These are phyloP conservation scores for Eriosoma lanigerum DNA, from an alignment of 1,140 invertebrate species.

Conservation along the genomic window DNA sequence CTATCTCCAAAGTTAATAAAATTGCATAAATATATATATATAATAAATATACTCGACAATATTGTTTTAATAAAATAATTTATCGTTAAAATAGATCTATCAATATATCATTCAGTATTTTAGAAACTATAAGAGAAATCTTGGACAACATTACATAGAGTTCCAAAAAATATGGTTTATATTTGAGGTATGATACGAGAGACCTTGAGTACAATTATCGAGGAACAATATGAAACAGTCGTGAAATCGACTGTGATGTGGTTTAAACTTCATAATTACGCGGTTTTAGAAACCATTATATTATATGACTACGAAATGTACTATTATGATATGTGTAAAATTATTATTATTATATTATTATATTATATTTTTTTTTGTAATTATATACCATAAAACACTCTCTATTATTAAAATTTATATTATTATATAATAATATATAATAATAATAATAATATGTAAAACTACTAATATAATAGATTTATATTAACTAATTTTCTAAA, in stretches of 20 bases:
- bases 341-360: no score
- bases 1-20: not conserved
- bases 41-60: not conserved
- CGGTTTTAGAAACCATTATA: constrained; percentile 39
- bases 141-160: not conserved
- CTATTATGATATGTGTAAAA: constrained; percentile 1
- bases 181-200: constrained; percentile 7
- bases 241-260: constrained; percentile 36
- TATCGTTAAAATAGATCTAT: not conserved
- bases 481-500: no score
- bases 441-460: no score
- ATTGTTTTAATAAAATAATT: not conserved
- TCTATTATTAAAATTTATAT: not conserved
- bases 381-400: not conserved
- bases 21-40: no score
- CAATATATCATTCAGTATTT: not conserved
- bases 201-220: constrained; percentile 28
- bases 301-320: not conserved
- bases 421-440: no score
- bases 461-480: no score
- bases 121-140: constrained; percentile 26
- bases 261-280: constrained; percentile 45
- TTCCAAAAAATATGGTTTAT: not conserved
- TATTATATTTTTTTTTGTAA: not conserved
- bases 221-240: constrained; percentile 14